phyloP scores from a whole-genome alignment of 2,113 vertebrate genomes.

The Emydura subglobosa region DNA sequence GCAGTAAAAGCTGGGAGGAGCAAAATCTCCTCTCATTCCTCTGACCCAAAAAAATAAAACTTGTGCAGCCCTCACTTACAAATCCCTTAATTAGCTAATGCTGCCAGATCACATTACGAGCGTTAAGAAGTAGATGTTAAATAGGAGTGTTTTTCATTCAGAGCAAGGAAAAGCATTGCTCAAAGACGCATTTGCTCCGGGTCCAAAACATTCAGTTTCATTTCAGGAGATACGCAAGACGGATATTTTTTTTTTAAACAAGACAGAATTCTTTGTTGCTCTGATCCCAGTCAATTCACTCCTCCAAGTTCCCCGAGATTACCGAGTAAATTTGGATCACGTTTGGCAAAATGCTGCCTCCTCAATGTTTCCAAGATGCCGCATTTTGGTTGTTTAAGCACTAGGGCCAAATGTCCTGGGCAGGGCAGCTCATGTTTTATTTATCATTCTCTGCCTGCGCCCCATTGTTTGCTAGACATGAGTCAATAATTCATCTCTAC shows the following conservation, averaged over 20 bases:
- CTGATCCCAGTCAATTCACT: slow-evolving; percentile 8
- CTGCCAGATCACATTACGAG: background rate
- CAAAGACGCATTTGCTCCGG: background rate
- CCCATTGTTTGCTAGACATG: background rate
- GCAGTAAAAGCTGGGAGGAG: background rate
- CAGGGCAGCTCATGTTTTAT: slow-evolving; percentile 2
- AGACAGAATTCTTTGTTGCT: slow-evolving; percentile 1
- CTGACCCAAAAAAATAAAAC: slow-evolving; percentile 53
- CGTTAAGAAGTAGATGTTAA: background rate
- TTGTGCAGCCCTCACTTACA: slow-evolving; percentile 44
- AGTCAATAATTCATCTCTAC: background rate
- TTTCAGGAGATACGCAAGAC: background rate
- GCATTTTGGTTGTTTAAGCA: background rate
- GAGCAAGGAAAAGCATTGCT: background rate
- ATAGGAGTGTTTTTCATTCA: slow-evolving; percentile 9
- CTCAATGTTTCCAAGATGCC: background rate
- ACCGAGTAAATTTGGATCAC: background rate
- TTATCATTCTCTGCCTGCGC: background rate
- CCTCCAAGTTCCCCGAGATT: background rate
- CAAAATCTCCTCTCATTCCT: background rate
- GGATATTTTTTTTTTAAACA: slow-evolving; percentile 2
- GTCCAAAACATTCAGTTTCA: background rate
- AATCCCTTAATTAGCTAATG: slow-evolving; percentile 57
- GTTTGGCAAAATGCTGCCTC: background rate
- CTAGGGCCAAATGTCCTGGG: slow-evolving; percentile 11